phyloP scores from a whole-genome alignment of 2,797 vertebrate genomes.

The Podarcis siculus region DNA sequence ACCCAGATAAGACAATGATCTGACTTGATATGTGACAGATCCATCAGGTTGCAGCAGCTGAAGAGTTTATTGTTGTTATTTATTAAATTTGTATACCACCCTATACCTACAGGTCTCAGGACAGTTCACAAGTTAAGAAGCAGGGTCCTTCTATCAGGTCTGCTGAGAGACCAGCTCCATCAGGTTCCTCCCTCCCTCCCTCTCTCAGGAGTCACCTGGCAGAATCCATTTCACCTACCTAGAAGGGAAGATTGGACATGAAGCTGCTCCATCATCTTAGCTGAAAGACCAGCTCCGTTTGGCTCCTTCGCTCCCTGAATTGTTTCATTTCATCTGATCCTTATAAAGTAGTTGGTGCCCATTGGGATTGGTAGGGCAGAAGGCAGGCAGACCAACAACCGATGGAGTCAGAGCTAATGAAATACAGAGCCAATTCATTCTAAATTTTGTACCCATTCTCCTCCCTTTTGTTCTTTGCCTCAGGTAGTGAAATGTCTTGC shows the following conservation, averaged over 20 bases:
- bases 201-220: too few species aligned
- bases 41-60: neutral
- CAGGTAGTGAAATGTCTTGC: too few species aligned
- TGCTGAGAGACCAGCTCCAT: too few species aligned
- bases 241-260: neutral
- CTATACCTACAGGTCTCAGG: too few species aligned
- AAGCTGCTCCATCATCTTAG: neutral
- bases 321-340: neutral
- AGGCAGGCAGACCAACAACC: too few species aligned
- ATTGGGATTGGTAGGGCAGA: too few species aligned
- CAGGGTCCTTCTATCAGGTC: too few species aligned
- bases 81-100: too few species aligned
- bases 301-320: neutral
- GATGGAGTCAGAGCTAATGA: neutral
- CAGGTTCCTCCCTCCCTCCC: too few species aligned
- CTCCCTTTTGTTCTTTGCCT: neutral
- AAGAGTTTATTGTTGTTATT: too few species aligned
- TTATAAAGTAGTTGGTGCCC: neutral
- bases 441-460: neutral
- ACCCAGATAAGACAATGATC: neutral
- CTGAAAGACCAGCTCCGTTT: neutral
- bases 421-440: neutral
- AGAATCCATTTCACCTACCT: too few species aligned
- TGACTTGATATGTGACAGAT: neutral
- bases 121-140: too few species aligned